Evolutionary conservation across 1,140 invertebrate species (phyloP).

Genomic region (Phthorimaea operculella): DNA sequence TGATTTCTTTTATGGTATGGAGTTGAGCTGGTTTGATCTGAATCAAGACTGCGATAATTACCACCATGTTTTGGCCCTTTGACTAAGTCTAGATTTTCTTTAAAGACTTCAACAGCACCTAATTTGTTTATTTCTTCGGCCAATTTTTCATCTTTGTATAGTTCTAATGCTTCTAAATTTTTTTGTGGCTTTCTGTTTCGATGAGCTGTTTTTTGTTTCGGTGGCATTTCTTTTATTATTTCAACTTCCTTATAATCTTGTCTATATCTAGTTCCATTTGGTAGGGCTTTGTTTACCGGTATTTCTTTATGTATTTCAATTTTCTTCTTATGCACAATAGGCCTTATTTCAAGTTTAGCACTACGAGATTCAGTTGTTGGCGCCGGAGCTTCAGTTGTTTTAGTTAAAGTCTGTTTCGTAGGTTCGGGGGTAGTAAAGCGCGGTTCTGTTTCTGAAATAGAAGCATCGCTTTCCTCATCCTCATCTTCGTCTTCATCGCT

Average conservation of each 20-base stretch:
- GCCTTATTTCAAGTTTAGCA: conserved; percentile 27
- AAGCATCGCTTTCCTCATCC: conserved; percentile 15
- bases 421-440: conserved; percentile 38
- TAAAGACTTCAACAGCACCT: conserved; percentile 59
- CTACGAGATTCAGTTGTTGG: conserved; percentile 32
- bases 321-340: conserved; percentile 42
- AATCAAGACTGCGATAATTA: conserved; percentile 42
- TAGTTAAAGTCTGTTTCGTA: conserved; percentile 34
- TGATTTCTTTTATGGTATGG: conserved; percentile 1
- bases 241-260: conserved; percentile 62
- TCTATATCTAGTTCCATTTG: conserved; percentile 47
- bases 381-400: conserved; percentile 40
- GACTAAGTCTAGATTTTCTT: conserved; percentile 39
- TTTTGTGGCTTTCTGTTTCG: conserved; percentile 25
- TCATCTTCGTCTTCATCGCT: conserved; percentile 13
- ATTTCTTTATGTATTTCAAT: conserved; percentile 56
- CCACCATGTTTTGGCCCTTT: conserved; percentile 56
- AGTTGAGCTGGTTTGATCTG: neutral
- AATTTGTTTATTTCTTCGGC: conserved; percentile 58
- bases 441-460: conserved; percentile 12
- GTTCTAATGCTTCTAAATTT: conserved; percentile 40
- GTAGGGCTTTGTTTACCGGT: conserved; percentile 40
- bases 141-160: conserved; percentile 57
- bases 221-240: conserved; percentile 53
- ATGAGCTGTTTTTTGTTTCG: conserved; percentile 15